phyloP scores from a whole-genome alignment of 1,140 invertebrate genomes.

The Drosophila sproati region DNA sequence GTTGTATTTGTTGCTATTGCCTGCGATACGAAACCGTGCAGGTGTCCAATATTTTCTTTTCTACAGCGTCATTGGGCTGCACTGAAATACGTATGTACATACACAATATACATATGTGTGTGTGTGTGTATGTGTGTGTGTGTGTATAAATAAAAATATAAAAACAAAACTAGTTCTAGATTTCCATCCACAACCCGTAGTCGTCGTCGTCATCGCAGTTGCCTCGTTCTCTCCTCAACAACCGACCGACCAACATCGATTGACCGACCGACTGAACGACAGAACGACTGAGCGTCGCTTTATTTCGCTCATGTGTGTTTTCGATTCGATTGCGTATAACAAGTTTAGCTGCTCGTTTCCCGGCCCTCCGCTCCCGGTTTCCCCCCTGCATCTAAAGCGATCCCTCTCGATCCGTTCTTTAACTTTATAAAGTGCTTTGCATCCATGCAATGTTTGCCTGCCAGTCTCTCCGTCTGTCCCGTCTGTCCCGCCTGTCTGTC shows the following conservation, averaged over 20 bases:
- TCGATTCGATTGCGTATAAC: slow-evolving; percentile 81
- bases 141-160: slow-evolving; percentile 5
- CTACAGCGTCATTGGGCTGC: slow-evolving; percentile 70
- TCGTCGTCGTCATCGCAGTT: neutral
- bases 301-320: slow-evolving; percentile 74
- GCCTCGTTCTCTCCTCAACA: neutral
- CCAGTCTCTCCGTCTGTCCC: neutral
- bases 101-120: neutral
- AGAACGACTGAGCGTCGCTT: slow-evolving; percentile 45
- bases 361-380: neutral
- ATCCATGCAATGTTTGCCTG: slow-evolving; percentile 65
- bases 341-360: slow-evolving; percentile 64
- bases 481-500: neutral
- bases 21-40: slow-evolving; percentile 77
- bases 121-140: neutral
- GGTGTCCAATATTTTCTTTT: slow-evolving; percentile 84
- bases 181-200: slow-evolving; percentile 56
- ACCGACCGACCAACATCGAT: slow-evolving; percentile 5
- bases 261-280: slow-evolving; percentile 1
- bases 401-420: slow-evolving; percentile 51
- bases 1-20: slow-evolving; percentile 52
- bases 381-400: neutral
- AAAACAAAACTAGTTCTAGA: slow-evolving; percentile 82
- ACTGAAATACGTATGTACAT: slow-evolving; percentile 29
- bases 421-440: slow-evolving; percentile 74